Evolutionary conservation across 2,797 vertebrate genomes (phyloP).

Genomic region (Aviceda cuculoides): DNA sequence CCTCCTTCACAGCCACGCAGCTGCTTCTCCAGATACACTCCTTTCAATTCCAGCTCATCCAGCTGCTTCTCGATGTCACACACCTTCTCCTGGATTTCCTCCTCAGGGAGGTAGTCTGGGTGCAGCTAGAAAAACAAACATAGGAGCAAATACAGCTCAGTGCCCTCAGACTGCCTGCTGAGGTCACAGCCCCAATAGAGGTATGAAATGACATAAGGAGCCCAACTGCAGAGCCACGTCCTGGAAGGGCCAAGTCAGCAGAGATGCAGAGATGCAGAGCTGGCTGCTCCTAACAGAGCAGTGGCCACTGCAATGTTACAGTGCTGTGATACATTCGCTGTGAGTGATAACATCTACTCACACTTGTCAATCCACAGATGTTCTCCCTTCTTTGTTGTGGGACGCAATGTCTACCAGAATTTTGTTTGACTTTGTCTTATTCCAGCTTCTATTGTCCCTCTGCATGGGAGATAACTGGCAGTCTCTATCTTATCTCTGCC

Average conservation of each 20-base stretch:
- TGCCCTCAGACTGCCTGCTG: not conserved
- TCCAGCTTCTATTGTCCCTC: not conserved
- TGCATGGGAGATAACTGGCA: not conserved
- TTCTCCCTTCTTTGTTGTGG: not conserved
- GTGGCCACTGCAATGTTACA: not conserved
- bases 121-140: conserved; percentile 62
- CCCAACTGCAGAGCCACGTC: not conserved
- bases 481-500: not conserved
- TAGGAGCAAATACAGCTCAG: not conserved
- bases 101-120: conserved; percentile 75
- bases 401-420: not conserved
- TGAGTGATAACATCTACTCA: not conserved
- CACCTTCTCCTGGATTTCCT: conserved; percentile 85
- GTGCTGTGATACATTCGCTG: fast-evolving
- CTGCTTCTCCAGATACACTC: conserved; percentile 87
- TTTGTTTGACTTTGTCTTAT: not conserved
- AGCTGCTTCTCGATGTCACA: conserved; percentile 82
- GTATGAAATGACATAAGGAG: not conserved
- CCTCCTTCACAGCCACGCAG: conserved; percentile 89
- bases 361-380: not conserved
- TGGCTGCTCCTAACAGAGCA: not conserved
- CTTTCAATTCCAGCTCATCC: conserved; percentile 83
- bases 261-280: not conserved
- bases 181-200: not conserved
- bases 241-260: not conserved